Evolutionary conservation across 1,140 invertebrate genomes (phyloP), one percentile per base, ranked within the genome.

Genomic region (Augochlora pura): DNA sequence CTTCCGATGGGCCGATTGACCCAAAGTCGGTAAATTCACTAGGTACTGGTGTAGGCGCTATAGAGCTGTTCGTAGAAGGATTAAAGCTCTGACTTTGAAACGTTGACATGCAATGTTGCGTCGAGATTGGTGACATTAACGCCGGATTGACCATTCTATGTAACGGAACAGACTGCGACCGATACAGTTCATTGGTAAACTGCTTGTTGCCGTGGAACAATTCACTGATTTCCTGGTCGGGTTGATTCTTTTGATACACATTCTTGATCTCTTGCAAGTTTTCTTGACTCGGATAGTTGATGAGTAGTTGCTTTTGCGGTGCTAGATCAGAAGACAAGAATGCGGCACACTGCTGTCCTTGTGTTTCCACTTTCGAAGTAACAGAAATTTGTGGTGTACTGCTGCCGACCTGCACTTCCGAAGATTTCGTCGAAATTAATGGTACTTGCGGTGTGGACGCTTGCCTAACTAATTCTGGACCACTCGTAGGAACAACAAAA

Each of bases 161-260:
- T n/a, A 96, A 89, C 0, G 96, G 96, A 32, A 96, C 96, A 0
- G 96, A 97, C 86, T 96, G 96, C 6, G 96, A 96, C 62, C 96
- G 93, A 81, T 94, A 95, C 4, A 93, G 90, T 59, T 93, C 92
- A 10, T 80, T 91, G 1, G 73, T 76, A 23, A 88, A 82, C 2
- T 88, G 84, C 68, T 91, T 89, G 10, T 87, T 87, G 16, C 88
- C 83, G 42, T 90, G 87, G 27, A 93, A 82, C 10, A 93, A 80
- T 39, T 92, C 91, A 18, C 88, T 91, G 16, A 93, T 93, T 66
- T 93, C 92, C 16, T 86, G 88, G 78, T 93, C 92, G 9, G 89
- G 89, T 27, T 91, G 90, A n/a, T 49, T 77, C 60, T 88, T 89
- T 23, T 88, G 90, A 49, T 91, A 90, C 2, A 87, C 73, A 6